Base-by-base conservation (phyloP, 2,888 invertebrate genomes). In the Ypsolopha scabrella region DNA sequence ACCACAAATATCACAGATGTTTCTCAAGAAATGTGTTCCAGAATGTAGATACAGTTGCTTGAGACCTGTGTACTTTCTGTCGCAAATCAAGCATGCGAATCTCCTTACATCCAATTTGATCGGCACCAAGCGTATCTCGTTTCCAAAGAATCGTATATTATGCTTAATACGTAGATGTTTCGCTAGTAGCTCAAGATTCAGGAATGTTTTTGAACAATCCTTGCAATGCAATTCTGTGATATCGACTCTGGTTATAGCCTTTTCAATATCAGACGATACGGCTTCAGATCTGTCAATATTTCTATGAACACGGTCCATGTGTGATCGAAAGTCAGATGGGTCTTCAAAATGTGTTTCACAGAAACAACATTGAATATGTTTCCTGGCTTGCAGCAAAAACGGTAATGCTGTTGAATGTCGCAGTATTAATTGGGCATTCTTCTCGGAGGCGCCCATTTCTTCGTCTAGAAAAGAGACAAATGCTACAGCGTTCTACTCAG, bases 1-100 rank as follows among this genome's bases (percentile, higher is more conserved):
- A 13, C 58, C 60, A 43, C 60, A 57, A 11, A 39, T 24, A 13
- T 53, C 51, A 43, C 57, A 57, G 7, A 56, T 51, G 10, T 52
- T 51, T 34, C 50, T 50, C 7, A 8, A 33, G 41, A 48, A 55
- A 38, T 53, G 53, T 7, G 34, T 41, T n/a, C 41, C 51, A n/a
- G 47, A 39, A 13, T 53, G 53, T 7, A 10, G n/a, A 44, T 43
- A 46, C n/a, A 53, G 51, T 9, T 24, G 6, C 24, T 45, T 10
- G 43, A 51, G 41, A 2, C 37, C 41, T 9, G 36, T 7, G 35
- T 48, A 51, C 36, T 46, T 43, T 38, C 39, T 44, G 6, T 14
- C 36, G 47, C 51, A 53, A 24, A 54, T 39, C 2, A 51, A n/a
- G 41, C 55, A 53, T 6, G n/a, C 41, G 35, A 41, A 49, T 7